A percentile compares a stretch with the other conserved stretches of the same genome.
Conservation (phyloP, 37 sponge, comb jelly and placozoan genomes). For the Beroe forskalii region DNA sequence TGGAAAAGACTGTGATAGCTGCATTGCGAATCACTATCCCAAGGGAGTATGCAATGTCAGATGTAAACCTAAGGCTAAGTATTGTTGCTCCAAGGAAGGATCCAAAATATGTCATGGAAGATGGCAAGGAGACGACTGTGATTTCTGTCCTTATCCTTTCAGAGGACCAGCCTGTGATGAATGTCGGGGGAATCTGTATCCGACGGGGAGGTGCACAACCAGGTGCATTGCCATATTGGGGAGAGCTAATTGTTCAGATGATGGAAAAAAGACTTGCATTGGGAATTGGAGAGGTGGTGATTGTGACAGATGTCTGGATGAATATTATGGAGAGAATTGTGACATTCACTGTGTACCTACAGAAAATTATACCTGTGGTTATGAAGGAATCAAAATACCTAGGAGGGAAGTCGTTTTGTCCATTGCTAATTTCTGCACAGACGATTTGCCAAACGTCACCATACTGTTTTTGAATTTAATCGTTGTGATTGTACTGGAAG, state of each 20-base stretch:
- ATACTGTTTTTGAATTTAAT: too few species aligned
- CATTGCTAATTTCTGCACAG: too few species aligned
- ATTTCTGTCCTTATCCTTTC: too few species aligned
- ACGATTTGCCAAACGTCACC: too few species aligned
- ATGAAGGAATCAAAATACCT: not conserved
- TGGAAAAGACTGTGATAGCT: not conserved
- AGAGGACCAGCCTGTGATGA: too few species aligned
- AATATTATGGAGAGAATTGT: not conserved
- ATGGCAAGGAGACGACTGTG: too few species aligned
- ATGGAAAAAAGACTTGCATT: not conserved
- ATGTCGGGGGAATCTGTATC: not conserved
- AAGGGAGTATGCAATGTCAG: not conserved
- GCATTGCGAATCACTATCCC: not conserved
- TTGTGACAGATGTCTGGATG: not conserved
- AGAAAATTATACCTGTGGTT: not conserved
- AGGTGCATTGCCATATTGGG: not conserved
- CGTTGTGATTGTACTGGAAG: too few species aligned
- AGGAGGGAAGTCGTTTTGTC: too few species aligned
- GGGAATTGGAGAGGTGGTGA: not conserved
- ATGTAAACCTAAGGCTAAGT: too few species aligned
- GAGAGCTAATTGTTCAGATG: not conserved
- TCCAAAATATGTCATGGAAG: too few species aligned
- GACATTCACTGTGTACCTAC: not conserved
- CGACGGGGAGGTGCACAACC: not conserved
- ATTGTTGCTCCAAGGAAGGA: too few species aligned